phyloP scores from a whole-genome alignment of 2,113 vertebrate genomes.

The Nipponia nippon region DNA sequence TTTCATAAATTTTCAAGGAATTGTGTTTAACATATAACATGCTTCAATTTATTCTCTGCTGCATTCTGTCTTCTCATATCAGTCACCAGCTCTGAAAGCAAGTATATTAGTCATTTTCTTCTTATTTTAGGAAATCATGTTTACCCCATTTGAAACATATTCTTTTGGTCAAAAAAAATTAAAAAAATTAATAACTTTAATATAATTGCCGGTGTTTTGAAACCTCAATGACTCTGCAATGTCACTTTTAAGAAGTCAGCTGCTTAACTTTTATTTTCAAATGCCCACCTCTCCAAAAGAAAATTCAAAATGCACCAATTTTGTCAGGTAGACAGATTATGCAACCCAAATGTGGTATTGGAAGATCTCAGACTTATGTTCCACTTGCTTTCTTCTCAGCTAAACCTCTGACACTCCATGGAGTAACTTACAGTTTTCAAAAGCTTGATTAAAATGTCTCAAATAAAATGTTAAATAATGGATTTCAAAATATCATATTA shows the following conservation, averaged over 20 bases:
- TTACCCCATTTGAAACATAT: neutral
- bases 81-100: neutral
- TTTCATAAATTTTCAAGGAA: neutral
- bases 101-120: neutral
- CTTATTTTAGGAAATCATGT: neutral
- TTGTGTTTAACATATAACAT: neutral
- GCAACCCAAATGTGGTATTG: neutral
- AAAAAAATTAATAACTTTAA: neutral
- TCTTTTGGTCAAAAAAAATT: neutral
- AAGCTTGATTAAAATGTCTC: neutral
- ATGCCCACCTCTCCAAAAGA: neutral
- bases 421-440: neutral
- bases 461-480: neutral
- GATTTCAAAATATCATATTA: neutral
- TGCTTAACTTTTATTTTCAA: neutral
- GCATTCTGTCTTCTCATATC: neutral
- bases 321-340: neutral
- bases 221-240: neutral
- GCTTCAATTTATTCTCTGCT: neutral
- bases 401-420: neutral
- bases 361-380: neutral
- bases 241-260: neutral
- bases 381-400: neutral
- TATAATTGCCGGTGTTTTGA: neutral
- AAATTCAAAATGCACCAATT: neutral